Conservation (phyloP, 2,113 vertebrate genomes). For the Heptranchias perlo region DNA sequence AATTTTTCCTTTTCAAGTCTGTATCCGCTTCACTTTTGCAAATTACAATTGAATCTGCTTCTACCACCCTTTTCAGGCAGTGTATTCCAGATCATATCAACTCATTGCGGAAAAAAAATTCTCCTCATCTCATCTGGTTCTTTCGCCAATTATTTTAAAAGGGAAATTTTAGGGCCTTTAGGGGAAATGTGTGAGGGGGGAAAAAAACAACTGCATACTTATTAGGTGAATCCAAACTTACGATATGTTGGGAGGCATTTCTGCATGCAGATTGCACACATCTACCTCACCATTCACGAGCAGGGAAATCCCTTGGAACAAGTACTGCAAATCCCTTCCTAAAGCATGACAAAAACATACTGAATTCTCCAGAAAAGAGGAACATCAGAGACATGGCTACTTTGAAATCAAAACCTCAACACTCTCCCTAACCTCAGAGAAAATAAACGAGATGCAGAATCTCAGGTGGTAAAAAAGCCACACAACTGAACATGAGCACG, state of each 20-base stretch:
- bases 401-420: not conserved
- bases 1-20: not conserved
- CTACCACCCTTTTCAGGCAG: not conserved
- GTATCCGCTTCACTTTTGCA: no score
- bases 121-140: no score
- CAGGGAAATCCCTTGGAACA: not conserved
- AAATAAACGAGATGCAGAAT: not conserved
- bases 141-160: not conserved
- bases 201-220: not conserved
- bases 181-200: not conserved
- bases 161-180: not conserved
- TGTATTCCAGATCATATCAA: no score
- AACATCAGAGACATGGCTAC: not conserved
- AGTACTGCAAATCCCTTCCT: not conserved
- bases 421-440: not conserved
- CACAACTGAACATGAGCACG: not conserved
- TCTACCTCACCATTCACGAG: not conserved
- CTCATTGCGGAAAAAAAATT: no score
- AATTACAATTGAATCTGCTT: not conserved
- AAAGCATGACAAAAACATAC: not conserved
- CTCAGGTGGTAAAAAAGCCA: not conserved
- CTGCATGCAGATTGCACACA: not conserved
- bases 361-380: not conserved
- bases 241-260: not conserved
- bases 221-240: not conserved